phyloP scores from a whole-genome alignment of 2,113 vertebrate species.

The Catharus fuscescens region DNA sequence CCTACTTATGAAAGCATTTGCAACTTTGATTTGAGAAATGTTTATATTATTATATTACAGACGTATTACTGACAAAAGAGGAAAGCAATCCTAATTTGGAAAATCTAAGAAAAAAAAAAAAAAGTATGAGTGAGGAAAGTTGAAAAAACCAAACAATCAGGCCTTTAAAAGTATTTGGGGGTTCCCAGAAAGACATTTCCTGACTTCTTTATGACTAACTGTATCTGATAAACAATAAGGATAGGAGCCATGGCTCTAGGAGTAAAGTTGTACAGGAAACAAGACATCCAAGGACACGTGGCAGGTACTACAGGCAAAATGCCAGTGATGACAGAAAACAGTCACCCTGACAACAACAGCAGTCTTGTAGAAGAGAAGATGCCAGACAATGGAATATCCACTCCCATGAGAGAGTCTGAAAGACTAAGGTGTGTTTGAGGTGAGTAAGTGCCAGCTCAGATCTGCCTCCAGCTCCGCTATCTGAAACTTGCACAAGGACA shows the following conservation, averaged over 20 bases:
- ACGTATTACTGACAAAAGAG: background rate
- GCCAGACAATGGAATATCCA: constrained; percentile 11
- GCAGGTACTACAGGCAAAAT: background rate
- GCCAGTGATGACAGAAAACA: background rate
- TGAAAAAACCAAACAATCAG: background rate
- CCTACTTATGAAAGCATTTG: background rate
- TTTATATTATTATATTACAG: background rate
- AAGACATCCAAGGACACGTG: background rate
- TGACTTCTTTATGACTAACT: background rate
- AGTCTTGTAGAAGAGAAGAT: background rate
- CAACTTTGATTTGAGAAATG: background rate
- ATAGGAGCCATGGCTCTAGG: background rate
- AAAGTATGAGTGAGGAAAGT: background rate
- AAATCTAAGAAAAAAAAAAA: background rate
- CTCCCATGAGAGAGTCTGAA: background rate
- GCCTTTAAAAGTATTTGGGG: background rate
- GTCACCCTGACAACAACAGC: background rate
- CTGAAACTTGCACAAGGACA: background rate
- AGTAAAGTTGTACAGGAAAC: background rate
- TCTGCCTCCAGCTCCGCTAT: background rate
- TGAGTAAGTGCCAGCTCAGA: constrained; percentile 50
- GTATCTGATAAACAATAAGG: background rate
- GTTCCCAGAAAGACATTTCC: background rate
- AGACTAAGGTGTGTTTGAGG: constrained; percentile 27
- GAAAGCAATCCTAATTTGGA: background rate